phyloP scores from a whole-genome alignment of 2,113 vertebrate species.

The Orycteropus afer region DNA sequence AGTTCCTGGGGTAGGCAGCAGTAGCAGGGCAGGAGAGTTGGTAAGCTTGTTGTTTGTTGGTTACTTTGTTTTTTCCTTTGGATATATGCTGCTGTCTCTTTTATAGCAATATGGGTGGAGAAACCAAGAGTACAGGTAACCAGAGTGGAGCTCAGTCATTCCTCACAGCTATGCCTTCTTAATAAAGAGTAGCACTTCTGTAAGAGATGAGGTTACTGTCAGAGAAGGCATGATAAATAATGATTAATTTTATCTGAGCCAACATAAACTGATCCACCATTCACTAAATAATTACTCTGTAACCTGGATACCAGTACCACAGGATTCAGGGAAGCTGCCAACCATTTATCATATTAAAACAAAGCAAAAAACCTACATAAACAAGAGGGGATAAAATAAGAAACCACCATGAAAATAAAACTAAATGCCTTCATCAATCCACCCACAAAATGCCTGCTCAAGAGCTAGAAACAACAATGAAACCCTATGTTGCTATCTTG shows the following conservation, averaged over 20 bases:
- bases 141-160: slow-evolving; percentile 54
- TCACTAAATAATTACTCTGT: slow-evolving; percentile 88
- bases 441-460: slow-evolving; percentile 43
- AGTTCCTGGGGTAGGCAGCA: not conserved
- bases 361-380: slow-evolving; percentile 58
- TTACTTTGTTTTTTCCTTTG: slow-evolving; percentile 74
- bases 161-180: slow-evolving; percentile 83
- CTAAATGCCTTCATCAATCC: slow-evolving; percentile 43
- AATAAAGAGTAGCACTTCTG: slow-evolving; percentile 83
- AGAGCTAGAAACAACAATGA: slow-evolving; percentile 37
- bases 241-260: slow-evolving; percentile 86
- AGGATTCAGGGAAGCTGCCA: slow-evolving; percentile 61
- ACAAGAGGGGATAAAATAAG: slow-evolving; percentile 70
- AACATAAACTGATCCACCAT: slow-evolving; percentile 82
- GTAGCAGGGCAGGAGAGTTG: not conserved
- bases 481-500: not conserved
- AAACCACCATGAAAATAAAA: slow-evolving; percentile 63
- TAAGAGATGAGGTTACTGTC: slow-evolving; percentile 85
- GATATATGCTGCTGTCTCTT: slow-evolving; percentile 44
- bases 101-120: slow-evolving; percentile 59
- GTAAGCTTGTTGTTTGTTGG: slow-evolving; percentile 23
- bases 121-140: slow-evolving; percentile 55
- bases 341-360: slow-evolving; percentile 82
- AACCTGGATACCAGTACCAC: slow-evolving; percentile 85
- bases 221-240: slow-evolving; percentile 86